Evolutionary conservation across 2,888 invertebrate genomes (phyloP), one percentile per base, ranked within the genome.

Genomic region (Eumacrocentrus americanus): DNA sequence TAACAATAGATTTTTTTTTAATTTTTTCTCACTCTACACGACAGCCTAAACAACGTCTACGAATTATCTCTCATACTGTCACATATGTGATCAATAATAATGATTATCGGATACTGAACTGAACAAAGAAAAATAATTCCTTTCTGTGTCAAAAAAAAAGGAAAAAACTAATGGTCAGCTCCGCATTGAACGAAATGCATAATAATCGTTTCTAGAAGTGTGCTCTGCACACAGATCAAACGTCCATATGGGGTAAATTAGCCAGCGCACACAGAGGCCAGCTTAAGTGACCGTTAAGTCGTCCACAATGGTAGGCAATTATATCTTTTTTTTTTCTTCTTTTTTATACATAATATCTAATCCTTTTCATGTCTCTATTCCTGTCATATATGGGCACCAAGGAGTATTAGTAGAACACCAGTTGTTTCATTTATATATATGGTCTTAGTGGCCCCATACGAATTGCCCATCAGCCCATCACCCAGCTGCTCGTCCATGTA

Each of bases 401-500:
- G n/a, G n/a, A n/a, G n/a, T n/a, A n/a, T n/a, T n/a, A n/a, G n/a
- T n/a, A n/a, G n/a, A n/a, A n/a, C n/a, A n/a, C n/a, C n/a, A n/a
- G n/a, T n/a, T n/a, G n/a, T n/a, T n/a, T n/a, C n/a, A n/a, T n/a
- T n/a, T n/a, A n/a, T n/a, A n/a, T n/a, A n/a, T n/a, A n/a, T 29
- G 7, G 9, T n/a, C 51, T 57, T 62, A 70, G n/a, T n/a, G n/a
- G n/a, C n/a, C n/a, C 69, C 67, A 70, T 72, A 74, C 71, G 74
- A 75, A 77, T 74, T 73, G 74, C 71, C n/a, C 9, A 29, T 29
- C 9, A 6, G 5, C 29, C 29, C 29, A 29, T 29, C 29, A 29
- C 74, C 71, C 71, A 70, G 70, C 71, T 73, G 75, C 70, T 67
- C 68, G 66, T 64, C 72, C 72, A 74, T 75, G 72, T 74, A 29